A percentile compares a stretch with the other conserved stretches of the same genome.
Conservation (phyloP, 2,113 vertebrate genomes). For the Calyptommatus sinebrachiatus region DNA sequence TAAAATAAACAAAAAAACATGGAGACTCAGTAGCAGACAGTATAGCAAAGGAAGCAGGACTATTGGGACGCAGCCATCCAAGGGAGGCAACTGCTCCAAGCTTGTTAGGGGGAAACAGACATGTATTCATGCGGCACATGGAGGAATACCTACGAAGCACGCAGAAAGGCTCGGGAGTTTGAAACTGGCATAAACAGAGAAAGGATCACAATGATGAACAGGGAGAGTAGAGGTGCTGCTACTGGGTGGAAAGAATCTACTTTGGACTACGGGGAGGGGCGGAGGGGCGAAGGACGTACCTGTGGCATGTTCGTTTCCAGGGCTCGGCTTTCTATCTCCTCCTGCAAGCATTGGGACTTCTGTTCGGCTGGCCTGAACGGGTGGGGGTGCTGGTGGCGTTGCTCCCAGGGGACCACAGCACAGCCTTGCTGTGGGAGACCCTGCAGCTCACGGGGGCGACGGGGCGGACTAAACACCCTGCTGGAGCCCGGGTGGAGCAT, state of each 20-base stretch:
- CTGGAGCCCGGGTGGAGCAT: slow-evolving; percentile 67
- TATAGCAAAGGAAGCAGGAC: neutral
- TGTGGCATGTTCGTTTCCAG: slow-evolving; percentile 77
- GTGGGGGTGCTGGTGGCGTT: slow-evolving; percentile 77
- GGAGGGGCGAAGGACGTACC: slow-evolving; percentile 64
- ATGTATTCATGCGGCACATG: neutral
- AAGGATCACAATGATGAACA: slow-evolving; percentile 29
- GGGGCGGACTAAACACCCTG: slow-evolving; percentile 68
- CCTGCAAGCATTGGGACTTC: slow-evolving; percentile 73
- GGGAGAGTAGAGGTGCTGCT: neutral
- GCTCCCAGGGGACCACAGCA: slow-evolving; percentile 78
- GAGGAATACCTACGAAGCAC: neutral
- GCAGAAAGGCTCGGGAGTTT: neutral
- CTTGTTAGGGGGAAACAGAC: neutral
- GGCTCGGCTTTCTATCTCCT: slow-evolving; percentile 73
- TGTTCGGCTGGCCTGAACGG: slow-evolving; percentile 77
- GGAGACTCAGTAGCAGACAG: no score
- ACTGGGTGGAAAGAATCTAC: neutral
- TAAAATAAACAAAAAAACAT: no score
- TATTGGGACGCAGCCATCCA: neutral
- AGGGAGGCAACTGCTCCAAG: neutral
- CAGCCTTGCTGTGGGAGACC: slow-evolving; percentile 71
- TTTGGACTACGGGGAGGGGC: neutral
- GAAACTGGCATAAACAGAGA: slow-evolving; percentile 63
- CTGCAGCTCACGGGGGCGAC: slow-evolving; percentile 51